Percentiles rank a stretch among this genome's conserved stretches.
phyloP scores from a whole-genome alignment of 2,888 invertebrate species.

The Blastobasis adustella region DNA sequence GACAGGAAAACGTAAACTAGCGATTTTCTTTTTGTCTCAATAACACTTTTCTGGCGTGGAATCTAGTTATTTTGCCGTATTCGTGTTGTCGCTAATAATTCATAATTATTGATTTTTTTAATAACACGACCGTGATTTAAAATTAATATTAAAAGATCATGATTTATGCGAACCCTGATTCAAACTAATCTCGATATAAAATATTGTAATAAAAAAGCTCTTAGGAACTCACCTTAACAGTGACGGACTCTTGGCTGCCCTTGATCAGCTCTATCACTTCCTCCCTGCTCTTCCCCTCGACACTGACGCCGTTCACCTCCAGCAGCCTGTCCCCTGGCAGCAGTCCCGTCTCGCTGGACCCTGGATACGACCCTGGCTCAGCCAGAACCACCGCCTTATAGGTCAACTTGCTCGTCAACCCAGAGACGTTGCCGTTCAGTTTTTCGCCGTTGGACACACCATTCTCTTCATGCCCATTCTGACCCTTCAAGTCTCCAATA shows the following conservation, averaged over 20 bases:
- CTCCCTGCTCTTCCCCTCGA: slow-evolving; percentile 90
- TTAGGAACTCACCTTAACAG: slow-evolving; percentile 82
- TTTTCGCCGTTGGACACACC: slow-evolving; percentile 54
- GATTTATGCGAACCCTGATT: too few relatives aligned
- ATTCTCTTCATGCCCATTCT: slow-evolving; percentile 49
- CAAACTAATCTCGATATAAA: not conserved
- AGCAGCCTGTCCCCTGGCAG: slow-evolving; percentile 95
- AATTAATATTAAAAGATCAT: too few relatives aligned
- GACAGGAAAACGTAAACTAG: too few relatives aligned
- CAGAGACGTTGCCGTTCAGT: slow-evolving; percentile 40
- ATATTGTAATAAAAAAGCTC: not conserved
- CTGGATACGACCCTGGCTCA: slow-evolving; percentile 88
- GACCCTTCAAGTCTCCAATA: slow-evolving; percentile 45
- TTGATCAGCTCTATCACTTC: slow-evolving; percentile 95
- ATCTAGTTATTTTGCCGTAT: too few relatives aligned
- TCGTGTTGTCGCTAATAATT: too few relatives aligned
- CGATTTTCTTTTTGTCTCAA: too few relatives aligned
- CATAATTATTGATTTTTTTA: too few relatives aligned
- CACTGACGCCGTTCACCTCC: slow-evolving; percentile 91
- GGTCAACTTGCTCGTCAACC: slow-evolving; percentile 60
- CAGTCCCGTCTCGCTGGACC: slow-evolving; percentile 87
- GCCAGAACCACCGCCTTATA: slow-evolving; percentile 89
- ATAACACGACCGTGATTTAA: too few relatives aligned
- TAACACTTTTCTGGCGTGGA: too few relatives aligned
- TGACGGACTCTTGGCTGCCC: slow-evolving; percentile 86